Percentiles rank a stretch among this genome's conserved stretches.
Evolutionary conservation across 2,888 invertebrate genomes (phyloP).

Genomic region (Aquatica leii): DNA sequence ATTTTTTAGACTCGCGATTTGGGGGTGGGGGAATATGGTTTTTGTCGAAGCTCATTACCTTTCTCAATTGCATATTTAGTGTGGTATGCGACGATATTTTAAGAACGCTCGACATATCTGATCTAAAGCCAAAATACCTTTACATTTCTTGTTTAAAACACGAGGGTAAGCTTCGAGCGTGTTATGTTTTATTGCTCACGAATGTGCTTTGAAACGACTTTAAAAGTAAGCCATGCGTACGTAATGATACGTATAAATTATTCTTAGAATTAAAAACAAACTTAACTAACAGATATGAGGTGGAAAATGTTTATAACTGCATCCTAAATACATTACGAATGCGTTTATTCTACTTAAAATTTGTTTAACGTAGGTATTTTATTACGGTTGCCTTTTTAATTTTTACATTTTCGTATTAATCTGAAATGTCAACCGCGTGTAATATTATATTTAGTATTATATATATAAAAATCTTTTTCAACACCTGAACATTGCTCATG

Average conservation of each 20-base stretch:
- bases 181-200: slow-evolving; percentile 25
- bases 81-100: slow-evolving; percentile 32
- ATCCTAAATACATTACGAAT: background rate
- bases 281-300: slow-evolving; percentile 12
- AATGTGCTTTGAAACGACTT: slow-evolving; percentile 15
- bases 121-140: slow-evolving; percentile 30
- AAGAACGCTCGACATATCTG: slow-evolving; percentile 30
- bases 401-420: too few relatives aligned
- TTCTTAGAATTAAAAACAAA: slow-evolving; percentile 12
- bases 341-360: background rate
- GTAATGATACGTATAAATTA: slow-evolving; percentile 20
- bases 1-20: too few relatives aligned
- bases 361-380: too few relatives aligned
- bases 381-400: too few relatives aligned
- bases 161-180: slow-evolving; percentile 17
- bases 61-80: slow-evolving; percentile 50
- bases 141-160: slow-evolving; percentile 17
- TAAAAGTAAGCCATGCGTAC: slow-evolving; percentile 26
- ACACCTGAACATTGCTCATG: too few relatives aligned
- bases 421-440: too few relatives aligned
- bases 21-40: too few relatives aligned
- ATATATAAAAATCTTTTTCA: too few relatives aligned
- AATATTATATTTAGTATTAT: too few relatives aligned
- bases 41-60: slow-evolving; percentile 47
- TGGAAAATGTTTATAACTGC: slow-evolving; percentile 6